Evolutionary conservation across 2,113 vertebrate genomes (phyloP).

Genomic region (Passer montanus): DNA sequence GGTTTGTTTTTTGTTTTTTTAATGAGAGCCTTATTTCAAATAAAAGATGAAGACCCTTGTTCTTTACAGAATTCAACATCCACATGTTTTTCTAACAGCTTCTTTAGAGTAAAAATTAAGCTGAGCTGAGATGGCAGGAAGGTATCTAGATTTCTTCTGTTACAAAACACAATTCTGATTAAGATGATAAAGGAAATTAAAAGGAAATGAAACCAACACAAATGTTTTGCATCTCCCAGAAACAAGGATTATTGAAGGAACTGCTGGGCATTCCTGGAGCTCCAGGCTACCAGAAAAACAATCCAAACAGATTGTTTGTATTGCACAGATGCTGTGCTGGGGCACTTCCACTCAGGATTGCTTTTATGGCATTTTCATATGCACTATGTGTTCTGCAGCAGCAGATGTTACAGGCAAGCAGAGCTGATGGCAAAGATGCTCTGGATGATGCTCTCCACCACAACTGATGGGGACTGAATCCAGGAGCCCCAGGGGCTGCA

Average conservation of each 20-base stretch:
- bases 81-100: background rate
- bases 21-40: background rate
- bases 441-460: background rate
- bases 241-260: conserved; percentile 58
- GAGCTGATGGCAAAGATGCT: background rate
- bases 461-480: background rate
- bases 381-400: background rate
- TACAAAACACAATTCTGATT: background rate
- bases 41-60: background rate
- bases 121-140: background rate
- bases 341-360: background rate
- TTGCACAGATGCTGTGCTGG: background rate
- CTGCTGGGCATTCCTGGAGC: conserved; percentile 43
- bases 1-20: background rate
- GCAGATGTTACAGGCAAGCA: rapidly evolving
- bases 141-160: background rate
- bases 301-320: background rate
- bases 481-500: background rate
- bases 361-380: background rate
- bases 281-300: background rate
- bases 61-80: background rate
- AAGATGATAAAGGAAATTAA: conserved; percentile 35
- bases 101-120: background rate
- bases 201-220: conserved; percentile 65
- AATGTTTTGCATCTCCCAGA: background rate